Conservation (phyloP, 2,113 vertebrate species). For the Pelvicachromis taeniatus region DNA sequence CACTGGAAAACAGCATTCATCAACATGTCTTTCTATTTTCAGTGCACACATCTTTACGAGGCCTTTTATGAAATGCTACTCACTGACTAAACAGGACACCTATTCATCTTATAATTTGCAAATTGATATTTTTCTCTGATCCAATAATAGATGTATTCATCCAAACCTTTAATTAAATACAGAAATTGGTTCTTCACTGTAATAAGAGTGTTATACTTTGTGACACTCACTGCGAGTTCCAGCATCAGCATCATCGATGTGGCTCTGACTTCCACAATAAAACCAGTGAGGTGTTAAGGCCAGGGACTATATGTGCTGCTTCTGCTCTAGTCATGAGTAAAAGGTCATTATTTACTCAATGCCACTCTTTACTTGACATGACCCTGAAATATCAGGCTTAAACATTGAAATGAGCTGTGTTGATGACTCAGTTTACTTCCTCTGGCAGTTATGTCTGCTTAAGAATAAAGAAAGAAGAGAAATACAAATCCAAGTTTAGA, state of each 20-base stretch:
- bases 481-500: not conserved
- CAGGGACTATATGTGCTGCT: not conserved
- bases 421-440: not conserved
- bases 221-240: not conserved
- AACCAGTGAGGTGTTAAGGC: constrained; percentile 4
- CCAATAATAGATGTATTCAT: not conserved
- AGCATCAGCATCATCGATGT: not conserved
- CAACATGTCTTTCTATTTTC: not conserved
- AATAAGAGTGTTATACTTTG: not conserved
- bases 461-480: not conserved
- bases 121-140: not conserved
- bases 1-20: not conserved
- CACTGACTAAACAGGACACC: not conserved
- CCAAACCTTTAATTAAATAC: not conserved
- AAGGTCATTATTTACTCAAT: constrained; percentile 21
- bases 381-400: not conserved
- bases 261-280: constrained; percentile 2
- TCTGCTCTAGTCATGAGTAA: constrained; percentile 22
- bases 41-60: fast-evolving
- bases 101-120: not conserved
- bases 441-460: not conserved
- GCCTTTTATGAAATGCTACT: not conserved
- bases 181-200: not conserved
- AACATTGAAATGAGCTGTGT: not conserved
- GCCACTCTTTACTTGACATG: constrained; percentile 10